Evolutionary conservation across 2,113 vertebrate species (phyloP).

Genomic region (Leucopsar rothschildi): DNA sequence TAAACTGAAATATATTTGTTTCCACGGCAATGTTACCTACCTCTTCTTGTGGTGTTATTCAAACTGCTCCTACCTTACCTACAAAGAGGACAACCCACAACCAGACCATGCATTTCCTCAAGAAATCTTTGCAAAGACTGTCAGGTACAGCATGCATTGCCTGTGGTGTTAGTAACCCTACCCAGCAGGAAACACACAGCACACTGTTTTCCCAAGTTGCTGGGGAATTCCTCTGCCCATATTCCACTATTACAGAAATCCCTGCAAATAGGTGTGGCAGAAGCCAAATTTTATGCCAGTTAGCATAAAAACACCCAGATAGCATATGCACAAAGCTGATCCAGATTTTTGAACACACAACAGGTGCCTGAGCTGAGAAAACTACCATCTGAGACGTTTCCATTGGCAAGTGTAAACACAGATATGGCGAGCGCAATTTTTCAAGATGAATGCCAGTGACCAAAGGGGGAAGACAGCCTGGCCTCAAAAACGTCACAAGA

Average conservation of each 20-base stretch:
- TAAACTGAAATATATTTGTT: background rate
- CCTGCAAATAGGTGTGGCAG: background rate
- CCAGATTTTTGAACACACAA: background rate
- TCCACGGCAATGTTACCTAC: background rate
- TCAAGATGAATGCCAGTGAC: background rate
- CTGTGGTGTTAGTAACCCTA: background rate
- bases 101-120: background rate
- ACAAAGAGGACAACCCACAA: background rate
- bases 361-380: background rate
- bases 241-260: background rate
- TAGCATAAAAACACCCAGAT: background rate
- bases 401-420: background rate
- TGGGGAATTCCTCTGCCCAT: background rate
- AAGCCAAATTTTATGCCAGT: background rate
- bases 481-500: fast-evolving
- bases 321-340: background rate
- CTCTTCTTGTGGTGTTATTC: background rate
- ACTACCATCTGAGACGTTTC: background rate
- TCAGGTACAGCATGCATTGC: background rate
- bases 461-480: background rate
- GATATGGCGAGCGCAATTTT: background rate
- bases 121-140: background rate
- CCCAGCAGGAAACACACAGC: background rate
- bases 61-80: background rate
- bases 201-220: background rate